Conservation (phyloP, 2,888 invertebrate species). For the Melanargia galathea region DNA sequence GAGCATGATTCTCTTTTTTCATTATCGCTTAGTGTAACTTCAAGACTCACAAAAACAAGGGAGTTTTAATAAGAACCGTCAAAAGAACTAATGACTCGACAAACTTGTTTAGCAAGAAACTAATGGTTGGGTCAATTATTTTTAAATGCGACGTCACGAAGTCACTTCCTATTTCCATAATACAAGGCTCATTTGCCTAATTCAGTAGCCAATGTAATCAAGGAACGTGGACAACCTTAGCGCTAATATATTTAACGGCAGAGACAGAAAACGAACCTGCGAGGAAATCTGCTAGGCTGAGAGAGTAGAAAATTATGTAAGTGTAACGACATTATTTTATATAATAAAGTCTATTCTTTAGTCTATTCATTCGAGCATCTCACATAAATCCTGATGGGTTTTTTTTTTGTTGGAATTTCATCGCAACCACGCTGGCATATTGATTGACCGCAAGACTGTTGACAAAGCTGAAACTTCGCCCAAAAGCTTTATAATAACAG, state of each 20-base stretch:
- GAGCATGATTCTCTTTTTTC: not conserved
- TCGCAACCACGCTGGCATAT: not conserved
- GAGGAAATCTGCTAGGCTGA: conserved; percentile 5
- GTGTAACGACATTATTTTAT: conserved; percentile 16
- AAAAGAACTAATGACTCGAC: conserved; percentile 10
- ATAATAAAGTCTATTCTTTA: conserved; percentile 1
- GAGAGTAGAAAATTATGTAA: conserved; percentile 15
- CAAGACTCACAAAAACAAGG: not conserved
- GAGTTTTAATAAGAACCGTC: not conserved
- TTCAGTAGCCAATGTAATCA: conserved; percentile 37
- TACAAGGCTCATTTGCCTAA: conserved; percentile 38
- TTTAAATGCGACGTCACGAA: conserved; percentile 40
- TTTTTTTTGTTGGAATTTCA: conserved; percentile 1
- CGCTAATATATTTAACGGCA: conserved; percentile 22
- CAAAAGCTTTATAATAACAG: not conserved
- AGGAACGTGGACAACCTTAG: conserved; percentile 25
- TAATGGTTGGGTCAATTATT: conserved; percentile 27
- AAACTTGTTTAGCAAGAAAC: conserved; percentile 13
- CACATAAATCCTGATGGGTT: not conserved
- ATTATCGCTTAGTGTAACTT: not conserved
- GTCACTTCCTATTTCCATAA: conserved; percentile 37
- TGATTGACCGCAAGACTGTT: conserved; percentile 1
- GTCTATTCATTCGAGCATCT: not conserved
- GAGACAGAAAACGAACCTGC: conserved; percentile 16
- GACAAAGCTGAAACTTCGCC: not conserved